A percentile compares a stretch with the other conserved stretches of the same genome.
Conservation (phyloP, 2,797 vertebrate species). For the Gephyroberyx darwinii region DNA sequence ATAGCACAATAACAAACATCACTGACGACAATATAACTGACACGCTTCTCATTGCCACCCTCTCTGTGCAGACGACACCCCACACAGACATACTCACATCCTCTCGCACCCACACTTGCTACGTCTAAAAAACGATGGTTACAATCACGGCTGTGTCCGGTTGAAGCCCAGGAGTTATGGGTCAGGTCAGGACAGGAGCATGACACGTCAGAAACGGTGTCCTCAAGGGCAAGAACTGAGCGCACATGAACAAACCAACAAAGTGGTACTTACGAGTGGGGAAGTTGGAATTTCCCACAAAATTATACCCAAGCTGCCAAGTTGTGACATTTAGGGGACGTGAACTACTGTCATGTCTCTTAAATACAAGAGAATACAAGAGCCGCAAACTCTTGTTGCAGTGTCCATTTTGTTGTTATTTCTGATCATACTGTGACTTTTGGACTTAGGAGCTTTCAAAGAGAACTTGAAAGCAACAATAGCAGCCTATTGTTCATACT, state of each 20-base stretch:
- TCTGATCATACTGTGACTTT: not conserved
- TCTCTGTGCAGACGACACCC: no score
- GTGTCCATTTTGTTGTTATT: not conserved
- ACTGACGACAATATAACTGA: not conserved
- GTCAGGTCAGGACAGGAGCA: conserved; percentile 33
- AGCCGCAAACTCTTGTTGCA: not conserved
- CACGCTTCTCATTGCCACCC: no score
- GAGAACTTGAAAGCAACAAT: not conserved
- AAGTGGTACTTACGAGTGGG: not conserved
- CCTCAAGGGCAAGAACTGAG: conserved; percentile 19
- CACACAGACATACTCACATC: conserved; percentile 18
- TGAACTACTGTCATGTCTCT: not conserved
- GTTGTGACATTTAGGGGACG: conserved; percentile 8
- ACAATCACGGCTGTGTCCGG: conserved; percentile 14
- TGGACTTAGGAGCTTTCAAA: not conserved
- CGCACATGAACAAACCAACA: conserved; percentile 13
- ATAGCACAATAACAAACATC: conserved; percentile 29
- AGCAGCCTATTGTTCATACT: no score
- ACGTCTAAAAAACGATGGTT: no score
- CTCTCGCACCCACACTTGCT: conserved; percentile 8
- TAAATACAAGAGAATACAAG: not conserved
- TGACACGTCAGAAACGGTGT: conserved; percentile 12
- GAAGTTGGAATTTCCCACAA: not conserved
- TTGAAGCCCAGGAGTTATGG: conserved; percentile 23
- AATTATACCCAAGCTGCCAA: not conserved